These are phyloP conservation scores for Coelopa pilipes DNA, from an alignment of 2,888 invertebrate species.

Conservation along the genomic window DNA sequence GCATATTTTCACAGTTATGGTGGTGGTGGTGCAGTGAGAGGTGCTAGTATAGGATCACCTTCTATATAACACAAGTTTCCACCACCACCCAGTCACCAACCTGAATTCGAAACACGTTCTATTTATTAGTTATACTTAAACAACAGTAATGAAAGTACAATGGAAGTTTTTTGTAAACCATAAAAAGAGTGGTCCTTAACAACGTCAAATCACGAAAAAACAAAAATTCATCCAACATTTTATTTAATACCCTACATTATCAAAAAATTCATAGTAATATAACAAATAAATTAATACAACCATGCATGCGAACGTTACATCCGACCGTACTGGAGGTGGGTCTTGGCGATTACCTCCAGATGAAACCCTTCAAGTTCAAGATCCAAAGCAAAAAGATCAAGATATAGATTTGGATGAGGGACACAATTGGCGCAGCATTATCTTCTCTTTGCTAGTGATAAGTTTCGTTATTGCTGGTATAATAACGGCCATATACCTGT, in stretches of 20 bases:
- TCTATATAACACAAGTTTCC: constrained; percentile 34
- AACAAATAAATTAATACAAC: constrained; percentile 48
- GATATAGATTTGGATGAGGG: constrained; percentile 82
- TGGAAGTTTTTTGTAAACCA: neutral
- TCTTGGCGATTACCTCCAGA: constrained; percentile 93
- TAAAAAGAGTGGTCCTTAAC: neutral
- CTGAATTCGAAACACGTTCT: constrained; percentile 14
- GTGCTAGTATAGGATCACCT: constrained; percentile 66
- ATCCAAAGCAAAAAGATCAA: constrained; percentile 86
- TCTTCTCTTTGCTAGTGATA: constrained; percentile 88
- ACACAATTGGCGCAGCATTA: constrained; percentile 89
- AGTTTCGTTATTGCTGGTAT: constrained; percentile 88
- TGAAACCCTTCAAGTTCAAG: constrained; percentile 91
- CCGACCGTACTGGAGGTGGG: constrained; percentile 78
- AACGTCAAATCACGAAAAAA: neutral
- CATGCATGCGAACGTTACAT: constrained; percentile 90
- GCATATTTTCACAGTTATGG: constrained; percentile 48
- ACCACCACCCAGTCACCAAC: constrained; percentile 24
- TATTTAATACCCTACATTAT: neutral
- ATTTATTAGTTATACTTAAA: neutral
- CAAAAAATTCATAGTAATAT: neutral
- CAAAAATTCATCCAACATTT: neutral
- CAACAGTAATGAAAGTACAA: neutral
- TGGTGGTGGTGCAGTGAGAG: constrained; percentile 54
- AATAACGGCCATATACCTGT: constrained; percentile 87